A percentile compares a stretch with the other conserved stretches of the same genome.
Conservation (phyloP, 2,888 invertebrate genomes). For the Orthosia gracilis region DNA sequence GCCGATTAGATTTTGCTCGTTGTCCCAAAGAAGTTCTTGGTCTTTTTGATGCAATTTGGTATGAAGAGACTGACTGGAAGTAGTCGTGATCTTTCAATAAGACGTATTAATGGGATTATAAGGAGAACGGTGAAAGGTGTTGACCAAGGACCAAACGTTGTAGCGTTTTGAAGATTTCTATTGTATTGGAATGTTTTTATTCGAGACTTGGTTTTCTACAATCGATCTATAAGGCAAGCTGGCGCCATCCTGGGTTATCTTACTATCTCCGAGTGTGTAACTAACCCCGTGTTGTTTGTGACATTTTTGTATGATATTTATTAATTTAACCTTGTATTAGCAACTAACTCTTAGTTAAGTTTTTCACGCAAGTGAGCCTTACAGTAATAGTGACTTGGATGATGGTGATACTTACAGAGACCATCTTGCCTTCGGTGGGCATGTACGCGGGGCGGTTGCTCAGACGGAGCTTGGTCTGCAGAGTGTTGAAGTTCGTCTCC, state of each 20-base stretch:
- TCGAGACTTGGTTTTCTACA: neutral
- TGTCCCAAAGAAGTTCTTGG: neutral
- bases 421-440: conserved; percentile 99
- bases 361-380: neutral
- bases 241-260: no score
- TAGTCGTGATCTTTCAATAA: neutral
- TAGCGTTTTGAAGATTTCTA: neutral
- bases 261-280: no score
- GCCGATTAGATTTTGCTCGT: neutral
- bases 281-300: no score
- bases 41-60: neutral
- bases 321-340: no score
- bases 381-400: neutral
- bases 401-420: conserved; percentile 93
- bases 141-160: neutral
- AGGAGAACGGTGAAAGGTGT: neutral
- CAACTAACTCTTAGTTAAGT: no score
- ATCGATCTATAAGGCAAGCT: no score
- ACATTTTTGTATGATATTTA: no score
- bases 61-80: neutral
- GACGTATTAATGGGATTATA: neutral
- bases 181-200: neutral
- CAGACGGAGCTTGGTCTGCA: conserved; percentile 99
- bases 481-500: conserved; percentile 99
- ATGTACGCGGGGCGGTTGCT: conserved; percentile 99